Percentiles rank a stretch among this genome's conserved stretches.
Conservation (phyloP, 30 jellyfish, hydroid and myxozoan species). For the Aurelia coerulea region DNA sequence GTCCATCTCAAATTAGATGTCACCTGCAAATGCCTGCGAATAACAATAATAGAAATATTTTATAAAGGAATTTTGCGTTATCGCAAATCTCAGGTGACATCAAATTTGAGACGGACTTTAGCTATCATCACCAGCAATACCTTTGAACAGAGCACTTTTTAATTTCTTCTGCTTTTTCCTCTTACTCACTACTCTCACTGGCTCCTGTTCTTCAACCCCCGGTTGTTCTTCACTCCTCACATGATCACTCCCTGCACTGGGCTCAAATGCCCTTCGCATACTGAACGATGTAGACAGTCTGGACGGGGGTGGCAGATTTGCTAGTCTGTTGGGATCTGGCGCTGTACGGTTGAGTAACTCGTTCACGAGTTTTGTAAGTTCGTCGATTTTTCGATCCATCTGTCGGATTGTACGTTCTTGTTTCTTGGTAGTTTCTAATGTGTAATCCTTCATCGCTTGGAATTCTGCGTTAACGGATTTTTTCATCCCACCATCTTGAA, state of each 20-base stretch:
- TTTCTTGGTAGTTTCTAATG: conserved; percentile 14
- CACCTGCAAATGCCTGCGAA: too few relatives aligned
- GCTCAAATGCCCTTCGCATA: not conserved
- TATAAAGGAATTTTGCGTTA: too few relatives aligned
- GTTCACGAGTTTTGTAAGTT: conserved; percentile 48
- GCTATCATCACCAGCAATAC: too few relatives aligned
- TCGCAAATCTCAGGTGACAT: too few relatives aligned
- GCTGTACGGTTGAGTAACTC: conserved; percentile 63
- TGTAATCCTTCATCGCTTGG: conserved; percentile 26
- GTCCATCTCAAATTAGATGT: too few relatives aligned
- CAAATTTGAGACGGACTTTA: too few relatives aligned
- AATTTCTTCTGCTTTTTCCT: not conserved
- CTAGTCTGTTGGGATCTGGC: conserved; percentile 50
- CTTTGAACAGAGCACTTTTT: not conserved
- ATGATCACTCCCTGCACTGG: too few relatives aligned
- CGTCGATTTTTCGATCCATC: conserved; percentile 72
- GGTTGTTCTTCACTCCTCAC: not conserved
- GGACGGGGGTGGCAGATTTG: conserved; percentile 72
- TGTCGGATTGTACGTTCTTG: conserved; percentile 56
- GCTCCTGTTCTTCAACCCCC: not conserved
- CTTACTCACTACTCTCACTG: not conserved
- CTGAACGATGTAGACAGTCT: conserved; percentile 44
- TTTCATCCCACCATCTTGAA: conserved; percentile 66
- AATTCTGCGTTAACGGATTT: conserved; percentile 34
- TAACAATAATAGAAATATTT: too few relatives aligned